Evolutionary conservation across 2,888 invertebrate species (phyloP).

Genomic region (Meta bourneti): DNA sequence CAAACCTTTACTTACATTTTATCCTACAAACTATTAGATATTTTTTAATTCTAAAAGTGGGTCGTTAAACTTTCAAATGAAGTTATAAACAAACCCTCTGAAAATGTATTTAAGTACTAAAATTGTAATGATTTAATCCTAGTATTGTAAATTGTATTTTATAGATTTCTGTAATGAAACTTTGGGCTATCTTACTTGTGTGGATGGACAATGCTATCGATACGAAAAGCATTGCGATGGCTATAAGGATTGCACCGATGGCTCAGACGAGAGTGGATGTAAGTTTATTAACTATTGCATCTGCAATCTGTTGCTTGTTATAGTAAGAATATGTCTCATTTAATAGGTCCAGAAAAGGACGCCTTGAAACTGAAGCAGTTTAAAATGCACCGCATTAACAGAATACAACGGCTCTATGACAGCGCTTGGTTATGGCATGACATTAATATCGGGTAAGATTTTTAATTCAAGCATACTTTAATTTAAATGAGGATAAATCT

Average conservation of each 20-base stretch:
- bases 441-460: slow-evolving; percentile 87
- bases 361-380: slow-evolving; percentile 73
- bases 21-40: too few species aligned
- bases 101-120: too few species aligned
- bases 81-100: too few species aligned
- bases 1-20: too few species aligned
- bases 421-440: slow-evolving; percentile 98
- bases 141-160: too few species aligned
- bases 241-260: slow-evolving; percentile 89
- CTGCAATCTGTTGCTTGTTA: background rate
- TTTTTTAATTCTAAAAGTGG: too few species aligned
- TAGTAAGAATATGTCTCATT: background rate
- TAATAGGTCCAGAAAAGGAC: slow-evolving; percentile 70
- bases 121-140: too few species aligned
- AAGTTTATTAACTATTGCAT: slow-evolving; percentile 78
- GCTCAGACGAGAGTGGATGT: slow-evolving; percentile 92
- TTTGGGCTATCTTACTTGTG: slow-evolving; percentile 88
- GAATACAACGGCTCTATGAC: slow-evolving; percentile 93
- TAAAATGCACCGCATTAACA: slow-evolving; percentile 86
- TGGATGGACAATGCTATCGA: slow-evolving; percentile 88
- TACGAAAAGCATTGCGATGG: slow-evolving; percentile 89
- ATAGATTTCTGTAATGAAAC: slow-evolving; percentile 86
- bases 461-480: too few species aligned
- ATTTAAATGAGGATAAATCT: too few species aligned
- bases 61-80: too few species aligned